Base-by-base conservation (phyloP, 2,888 invertebrate species). In the Leptura quadrifasciata region DNA sequence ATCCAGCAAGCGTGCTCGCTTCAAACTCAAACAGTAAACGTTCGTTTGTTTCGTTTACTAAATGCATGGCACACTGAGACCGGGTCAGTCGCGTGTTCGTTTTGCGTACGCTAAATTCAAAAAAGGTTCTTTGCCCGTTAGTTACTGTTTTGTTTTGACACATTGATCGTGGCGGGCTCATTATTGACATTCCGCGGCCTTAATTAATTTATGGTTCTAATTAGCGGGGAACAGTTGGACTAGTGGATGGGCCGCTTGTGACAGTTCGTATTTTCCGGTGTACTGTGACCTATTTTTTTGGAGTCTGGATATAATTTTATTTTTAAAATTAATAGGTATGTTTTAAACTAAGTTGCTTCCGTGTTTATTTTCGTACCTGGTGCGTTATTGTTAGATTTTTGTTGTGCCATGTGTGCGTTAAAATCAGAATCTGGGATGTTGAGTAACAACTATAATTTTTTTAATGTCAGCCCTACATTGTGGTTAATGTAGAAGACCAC, bases 11-110 rank as follows among this genome's bases (percentile, higher is more conserved):
- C 63, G 54, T 63, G 55, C 63, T 65, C 57, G 73, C 65, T 58
- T 60, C 55, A 69, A 72, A 72, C 65, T 71, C 55, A 35, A 74
- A 72, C 74, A 77, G 79, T 79, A 72, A 76, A 71, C 74, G 67
- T 58, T 76, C 70, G 76, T 67, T 74, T 74, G 76, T 76, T 80
- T 76, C 65, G 78, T 75, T 75, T 74, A 74, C 79, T 54, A 75
- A 77, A 61, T 70, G 72, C 77, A 72, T 60, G 76, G 76, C 76
- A 77, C 73, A 72, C 61, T 60, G 72, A 64, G 77, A 79, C 74
- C 55, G 58, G 80, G 75, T 71, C 79, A 79, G 79, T 77, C 79
- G 76, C 74, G 75, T 69, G 80, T 64, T 75, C 68, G 76, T 68
- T 69, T 73, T 57, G 72, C 64, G 57, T 61, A 73, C 74, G 75